A percentile compares a stretch with the other conserved stretches of the same genome.
Evolutionary conservation across 1,140 invertebrate genomes (phyloP).

Genomic region (Aphelinus certus): DNA sequence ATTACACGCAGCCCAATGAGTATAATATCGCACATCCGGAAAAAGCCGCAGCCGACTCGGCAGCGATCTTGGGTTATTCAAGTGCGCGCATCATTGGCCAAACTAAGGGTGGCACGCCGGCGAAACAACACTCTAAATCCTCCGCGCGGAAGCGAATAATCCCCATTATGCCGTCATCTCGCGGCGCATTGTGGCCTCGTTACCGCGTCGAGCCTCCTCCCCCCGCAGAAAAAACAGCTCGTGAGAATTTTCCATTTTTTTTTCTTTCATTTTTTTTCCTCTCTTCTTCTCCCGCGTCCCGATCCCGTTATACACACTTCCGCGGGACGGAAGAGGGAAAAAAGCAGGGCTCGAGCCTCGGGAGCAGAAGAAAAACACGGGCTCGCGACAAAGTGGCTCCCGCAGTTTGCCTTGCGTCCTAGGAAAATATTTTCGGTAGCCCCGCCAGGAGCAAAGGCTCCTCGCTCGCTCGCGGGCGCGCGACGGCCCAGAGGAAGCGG

Average conservation of each 20-base stretch:
- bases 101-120: neutral
- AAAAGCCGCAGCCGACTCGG: too few relatives aligned
- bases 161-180: slow-evolving; percentile 1
- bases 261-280: neutral
- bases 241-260: neutral
- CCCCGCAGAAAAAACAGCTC: neutral
- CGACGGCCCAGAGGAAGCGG: neutral
- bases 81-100: neutral
- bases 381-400: neutral
- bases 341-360: neutral
- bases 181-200: neutral
- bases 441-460: neutral
- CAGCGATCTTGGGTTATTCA: neutral
- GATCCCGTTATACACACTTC: neutral
- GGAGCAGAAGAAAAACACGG: neutral
- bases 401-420: neutral
- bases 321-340: neutral
- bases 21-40: too few relatives aligned
- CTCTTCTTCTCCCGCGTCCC: neutral
- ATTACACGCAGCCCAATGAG: too few relatives aligned
- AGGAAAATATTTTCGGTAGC: slow-evolving; percentile 6
- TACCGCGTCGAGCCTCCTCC: too few relatives aligned
- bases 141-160: neutral
- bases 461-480: neutral
- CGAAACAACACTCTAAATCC: neutral